phyloP scores from a whole-genome alignment of 2,888 invertebrate genomes.

The Cyclophora albipunctata region DNA sequence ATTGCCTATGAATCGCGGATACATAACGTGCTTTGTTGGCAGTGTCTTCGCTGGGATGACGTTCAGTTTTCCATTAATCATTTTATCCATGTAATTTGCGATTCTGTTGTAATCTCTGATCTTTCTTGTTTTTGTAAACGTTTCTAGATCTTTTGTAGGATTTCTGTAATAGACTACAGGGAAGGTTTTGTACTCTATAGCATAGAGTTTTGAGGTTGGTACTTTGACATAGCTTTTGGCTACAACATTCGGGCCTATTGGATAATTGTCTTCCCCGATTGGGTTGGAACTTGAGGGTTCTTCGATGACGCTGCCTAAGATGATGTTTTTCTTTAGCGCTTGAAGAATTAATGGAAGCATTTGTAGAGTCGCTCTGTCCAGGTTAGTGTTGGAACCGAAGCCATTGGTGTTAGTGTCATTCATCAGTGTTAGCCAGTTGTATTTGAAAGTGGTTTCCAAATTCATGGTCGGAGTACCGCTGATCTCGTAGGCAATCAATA shows the following conservation, averaged over 20 bases:
- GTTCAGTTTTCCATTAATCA: slow-evolving; percentile 42
- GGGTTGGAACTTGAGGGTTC: slow-evolving; percentile 35
- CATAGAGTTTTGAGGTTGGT: slow-evolving; percentile 34
- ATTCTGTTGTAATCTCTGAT: slow-evolving; percentile 51
- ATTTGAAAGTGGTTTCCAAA: slow-evolving; percentile 19
- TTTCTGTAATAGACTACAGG: slow-evolving; percentile 39
- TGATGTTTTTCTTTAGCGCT: slow-evolving; percentile 43
- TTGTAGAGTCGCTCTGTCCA: slow-evolving; percentile 40
- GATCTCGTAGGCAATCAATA: slow-evolving; percentile 54
- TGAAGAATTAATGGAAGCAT: slow-evolving; percentile 49
- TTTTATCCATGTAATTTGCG: slow-evolving; percentile 54
- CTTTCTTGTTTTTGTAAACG: slow-evolving; percentile 50
- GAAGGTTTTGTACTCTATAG: slow-evolving; percentile 45
- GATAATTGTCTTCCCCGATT: slow-evolving; percentile 23
- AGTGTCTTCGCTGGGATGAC: slow-evolving; percentile 26
- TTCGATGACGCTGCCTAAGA: slow-evolving; percentile 40
- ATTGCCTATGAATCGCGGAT: no score
- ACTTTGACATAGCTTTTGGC: slow-evolving; percentile 37
- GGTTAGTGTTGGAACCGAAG: slow-evolving; percentile 33
- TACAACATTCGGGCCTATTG: slow-evolving; percentile 33
- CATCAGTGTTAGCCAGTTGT: slow-evolving; percentile 41
- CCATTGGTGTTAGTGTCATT: slow-evolving; percentile 35
- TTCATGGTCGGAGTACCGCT: slow-evolving; percentile 32
- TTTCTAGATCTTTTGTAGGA: slow-evolving; percentile 47
- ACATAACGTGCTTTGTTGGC: not conserved